These are phyloP conservation scores for Salvator merianae DNA, from an alignment of 2,113 vertebrate genomes.

Conservation along the genomic window DNA sequence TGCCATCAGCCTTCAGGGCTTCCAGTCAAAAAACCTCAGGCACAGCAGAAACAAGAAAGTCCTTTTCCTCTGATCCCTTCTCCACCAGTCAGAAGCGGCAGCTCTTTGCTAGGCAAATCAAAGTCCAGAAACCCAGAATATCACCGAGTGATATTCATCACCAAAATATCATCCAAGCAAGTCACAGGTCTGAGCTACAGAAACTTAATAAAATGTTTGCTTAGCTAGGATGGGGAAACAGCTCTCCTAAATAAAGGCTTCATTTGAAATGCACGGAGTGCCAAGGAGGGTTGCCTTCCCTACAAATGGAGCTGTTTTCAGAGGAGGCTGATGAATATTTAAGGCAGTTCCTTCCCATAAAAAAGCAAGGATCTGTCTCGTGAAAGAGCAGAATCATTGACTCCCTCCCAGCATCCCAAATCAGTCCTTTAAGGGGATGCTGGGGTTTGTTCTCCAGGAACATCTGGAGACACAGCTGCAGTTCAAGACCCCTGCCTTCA, in stretches of 20 bases:
- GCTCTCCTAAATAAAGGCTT: not conserved
- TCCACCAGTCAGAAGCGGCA: no score
- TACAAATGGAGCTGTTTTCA: slow-evolving; percentile 12
- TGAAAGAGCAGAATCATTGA: slow-evolving; percentile 32
- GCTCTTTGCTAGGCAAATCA: no score
- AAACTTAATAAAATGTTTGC: slow-evolving; percentile 11
- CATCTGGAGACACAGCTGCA: no score
- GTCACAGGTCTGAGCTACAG: not conserved
- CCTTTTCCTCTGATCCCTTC: no score
- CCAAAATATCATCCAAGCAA: not conserved
- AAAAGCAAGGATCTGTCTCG: slow-evolving; percentile 16
- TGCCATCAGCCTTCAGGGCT: no score
- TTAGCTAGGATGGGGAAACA: not conserved
- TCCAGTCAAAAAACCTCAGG: no score
- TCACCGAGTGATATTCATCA: not conserved
- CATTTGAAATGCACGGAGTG: not conserved
- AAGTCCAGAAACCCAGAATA: no score
- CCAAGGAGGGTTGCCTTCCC: not conserved
- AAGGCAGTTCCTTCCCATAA: slow-evolving; percentile 36
- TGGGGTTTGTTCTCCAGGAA: no score
- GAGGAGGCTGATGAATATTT: slow-evolving; percentile 27
- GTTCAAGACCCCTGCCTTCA: no score
- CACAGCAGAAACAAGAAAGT: not conserved
- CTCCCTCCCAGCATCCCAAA: slow-evolving; percentile 12
- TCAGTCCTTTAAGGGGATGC: slow-evolving; percentile 20